Conservation (phyloP, 1,140 invertebrate species). For the Solenopsis fugax region DNA sequence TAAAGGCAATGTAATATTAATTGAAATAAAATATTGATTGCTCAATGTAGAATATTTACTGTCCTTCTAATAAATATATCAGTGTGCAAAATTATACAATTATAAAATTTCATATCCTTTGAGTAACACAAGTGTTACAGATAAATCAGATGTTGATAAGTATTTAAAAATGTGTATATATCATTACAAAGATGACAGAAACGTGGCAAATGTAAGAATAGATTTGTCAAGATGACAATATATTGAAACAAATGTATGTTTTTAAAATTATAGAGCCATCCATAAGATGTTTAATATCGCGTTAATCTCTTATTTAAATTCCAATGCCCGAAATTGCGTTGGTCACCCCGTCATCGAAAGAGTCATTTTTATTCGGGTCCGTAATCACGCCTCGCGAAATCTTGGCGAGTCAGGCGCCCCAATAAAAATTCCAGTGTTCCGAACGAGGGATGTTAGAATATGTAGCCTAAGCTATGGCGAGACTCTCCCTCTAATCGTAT, state of each 20-base stretch:
- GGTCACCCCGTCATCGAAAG: background rate
- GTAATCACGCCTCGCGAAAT: slow-evolving; percentile 54
- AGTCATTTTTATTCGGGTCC: slow-evolving; percentile 2
- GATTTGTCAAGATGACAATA: background rate
- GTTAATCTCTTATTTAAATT: slow-evolving; percentile 42
- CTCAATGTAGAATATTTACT: background rate
- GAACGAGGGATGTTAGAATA: slow-evolving; percentile 34
- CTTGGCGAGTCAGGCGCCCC: slow-evolving; percentile 2
- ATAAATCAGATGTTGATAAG: background rate
- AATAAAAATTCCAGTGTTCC: slow-evolving; percentile 49
- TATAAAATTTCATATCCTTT: slow-evolving; percentile 3
- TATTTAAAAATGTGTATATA: background rate
- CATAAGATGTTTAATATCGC: background rate
- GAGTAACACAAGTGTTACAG: background rate
- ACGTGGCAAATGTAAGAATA: background rate
- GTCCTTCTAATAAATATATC: slow-evolving; percentile 10
- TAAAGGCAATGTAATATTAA: slow-evolving; percentile 33
- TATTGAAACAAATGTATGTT: background rate
- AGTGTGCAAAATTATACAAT: background rate
- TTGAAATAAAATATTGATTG: slow-evolving; percentile 15
- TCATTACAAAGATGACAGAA: background rate
- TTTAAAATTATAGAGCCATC: background rate
- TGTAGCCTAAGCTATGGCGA: slow-evolving; percentile 65
- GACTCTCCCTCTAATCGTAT: slow-evolving; percentile 63
- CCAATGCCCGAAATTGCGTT: background rate